These are phyloP conservation scores for Oryzias woworae DNA, from an alignment of 2,113 vertebrate species.

Conservation along the genomic window DNA sequence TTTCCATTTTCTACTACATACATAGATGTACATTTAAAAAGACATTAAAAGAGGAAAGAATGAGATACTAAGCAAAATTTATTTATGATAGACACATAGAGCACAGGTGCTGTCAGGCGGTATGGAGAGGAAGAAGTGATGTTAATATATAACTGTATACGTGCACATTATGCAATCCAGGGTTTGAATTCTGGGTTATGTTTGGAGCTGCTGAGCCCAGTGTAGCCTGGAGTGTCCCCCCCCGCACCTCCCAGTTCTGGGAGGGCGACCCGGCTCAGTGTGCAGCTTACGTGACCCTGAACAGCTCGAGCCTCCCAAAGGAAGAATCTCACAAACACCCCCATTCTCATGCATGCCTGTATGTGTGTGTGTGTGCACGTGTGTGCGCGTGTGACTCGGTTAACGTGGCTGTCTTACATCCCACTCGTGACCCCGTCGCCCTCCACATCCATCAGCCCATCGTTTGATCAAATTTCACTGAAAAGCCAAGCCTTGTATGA, in stretches of 20 bases:
- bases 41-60: slow-evolving; percentile 51
- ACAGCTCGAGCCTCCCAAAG: slow-evolving; percentile 72
- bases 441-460: slow-evolving; percentile 41
- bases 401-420: slow-evolving; percentile 40
- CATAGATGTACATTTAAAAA: slow-evolving; percentile 66
- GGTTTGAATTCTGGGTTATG: slow-evolving; percentile 82
- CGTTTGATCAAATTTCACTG: slow-evolving; percentile 76
- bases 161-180: slow-evolving; percentile 89
- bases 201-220: slow-evolving; percentile 38
- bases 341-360: slow-evolving; percentile 37
- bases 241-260: slow-evolving; percentile 18
- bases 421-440: slow-evolving; percentile 21
- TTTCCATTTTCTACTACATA: slow-evolving; percentile 39
- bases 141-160: slow-evolving; percentile 88
- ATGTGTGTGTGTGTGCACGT: slow-evolving; percentile 20
- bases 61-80: slow-evolving; percentile 74
- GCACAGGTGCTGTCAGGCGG: slow-evolving; percentile 81
- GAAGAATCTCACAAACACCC: slow-evolving; percentile 44
- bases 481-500: slow-evolving; percentile 83
- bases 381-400: slow-evolving; percentile 44
- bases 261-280: slow-evolving; percentile 30
- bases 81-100: slow-evolving; percentile 93
- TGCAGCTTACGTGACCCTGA: slow-evolving; percentile 73
- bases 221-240: slow-evolving; percentile 28
- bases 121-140: slow-evolving; percentile 68